These are phyloP conservation scores for Redunca redunca DNA, from an alignment of 2,113 vertebrate species.

Conservation along the genomic window DNA sequence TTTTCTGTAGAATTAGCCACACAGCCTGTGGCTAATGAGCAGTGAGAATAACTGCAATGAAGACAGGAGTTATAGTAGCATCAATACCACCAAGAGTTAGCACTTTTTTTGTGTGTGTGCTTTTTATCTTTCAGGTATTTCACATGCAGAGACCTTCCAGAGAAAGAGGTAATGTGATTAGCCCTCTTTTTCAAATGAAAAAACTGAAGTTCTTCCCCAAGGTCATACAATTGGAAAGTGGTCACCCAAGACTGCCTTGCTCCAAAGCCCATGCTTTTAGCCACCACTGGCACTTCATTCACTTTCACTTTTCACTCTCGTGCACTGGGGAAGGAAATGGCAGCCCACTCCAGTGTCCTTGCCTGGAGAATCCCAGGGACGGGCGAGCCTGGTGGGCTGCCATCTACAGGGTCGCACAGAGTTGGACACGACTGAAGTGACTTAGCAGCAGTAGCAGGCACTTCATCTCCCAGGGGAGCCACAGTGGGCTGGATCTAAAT, in stretches of 20 bases:
- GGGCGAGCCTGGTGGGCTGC: too few relatives aligned
- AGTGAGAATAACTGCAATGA: neutral
- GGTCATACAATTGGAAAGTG: neutral
- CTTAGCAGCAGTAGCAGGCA: neutral
- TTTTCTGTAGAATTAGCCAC: neutral
- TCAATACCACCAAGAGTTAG: neutral
- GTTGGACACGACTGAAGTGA: too few relatives aligned
- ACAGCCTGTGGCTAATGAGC: neutral
- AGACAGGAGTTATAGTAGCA: neutral
- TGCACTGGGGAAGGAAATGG: too few relatives aligned
- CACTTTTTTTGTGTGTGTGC: neutral
- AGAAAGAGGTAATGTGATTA: neutral
- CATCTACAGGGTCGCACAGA: too few relatives aligned
- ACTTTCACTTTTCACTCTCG: too few relatives aligned
- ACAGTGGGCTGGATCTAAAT: neutral
- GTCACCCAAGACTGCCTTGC: neutral
- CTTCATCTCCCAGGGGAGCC: neutral
- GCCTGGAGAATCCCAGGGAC: too few relatives aligned
- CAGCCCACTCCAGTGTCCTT: too few relatives aligned
- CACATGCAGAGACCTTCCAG: neutral
- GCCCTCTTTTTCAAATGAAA: neutral
- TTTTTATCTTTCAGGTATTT: neutral
- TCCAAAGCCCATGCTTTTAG: neutral
- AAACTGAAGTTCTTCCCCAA: neutral
- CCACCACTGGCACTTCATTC: neutral